A percentile compares a stretch with the other conserved stretches of the same genome.
Evolutionary conservation across 2,113 vertebrate genomes (phyloP).

Genomic region (Penelope pileata): DNA sequence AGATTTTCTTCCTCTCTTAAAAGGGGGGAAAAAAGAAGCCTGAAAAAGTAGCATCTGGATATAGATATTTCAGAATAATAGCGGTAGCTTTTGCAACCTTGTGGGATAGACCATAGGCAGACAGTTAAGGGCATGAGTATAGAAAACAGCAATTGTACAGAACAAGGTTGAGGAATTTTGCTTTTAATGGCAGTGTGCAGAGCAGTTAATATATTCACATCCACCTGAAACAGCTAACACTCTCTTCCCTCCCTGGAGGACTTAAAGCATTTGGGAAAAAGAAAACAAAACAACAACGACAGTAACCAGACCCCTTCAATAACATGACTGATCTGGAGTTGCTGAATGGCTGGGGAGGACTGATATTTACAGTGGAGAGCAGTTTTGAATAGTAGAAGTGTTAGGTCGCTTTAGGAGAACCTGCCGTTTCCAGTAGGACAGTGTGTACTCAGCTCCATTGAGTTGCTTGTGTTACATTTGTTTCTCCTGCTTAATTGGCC

Average conservation of each 20-base stretch:
- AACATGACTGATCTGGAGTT: neutral
- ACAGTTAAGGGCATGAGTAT: neutral
- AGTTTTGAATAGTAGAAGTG: neutral
- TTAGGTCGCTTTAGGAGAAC: neutral
- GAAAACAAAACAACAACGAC: neutral
- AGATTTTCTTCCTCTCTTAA: no score
- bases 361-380: neutral
- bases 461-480: neutral
- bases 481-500: neutral
- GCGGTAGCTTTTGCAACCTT: neutral
- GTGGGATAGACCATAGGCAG: neutral
- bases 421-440: neutral
- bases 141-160: neutral
- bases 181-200: fast-evolving
- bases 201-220: neutral
- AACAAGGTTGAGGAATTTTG: neutral
- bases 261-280: neutral
- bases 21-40: neutral
- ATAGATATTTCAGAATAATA: neutral
- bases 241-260: neutral
- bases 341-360: neutral
- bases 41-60: neutral
- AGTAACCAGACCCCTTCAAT: neutral
- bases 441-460: neutral
- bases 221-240: neutral